phyloP scores from a whole-genome alignment of 2,113 vertebrate species.

The Datnioides undecimradiatus region DNA sequence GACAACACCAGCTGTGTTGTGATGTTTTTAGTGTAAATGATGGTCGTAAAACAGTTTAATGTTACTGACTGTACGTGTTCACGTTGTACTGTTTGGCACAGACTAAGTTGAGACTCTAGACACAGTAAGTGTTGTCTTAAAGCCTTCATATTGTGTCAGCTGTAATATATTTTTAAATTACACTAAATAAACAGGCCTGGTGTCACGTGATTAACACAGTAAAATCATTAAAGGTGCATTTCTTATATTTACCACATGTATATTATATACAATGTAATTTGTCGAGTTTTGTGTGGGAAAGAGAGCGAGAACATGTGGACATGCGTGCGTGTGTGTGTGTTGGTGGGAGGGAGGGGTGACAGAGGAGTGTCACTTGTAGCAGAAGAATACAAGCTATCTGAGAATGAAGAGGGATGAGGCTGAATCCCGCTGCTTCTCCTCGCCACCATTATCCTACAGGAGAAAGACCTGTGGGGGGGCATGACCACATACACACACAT shows the following conservation, averaged over 20 bases:
- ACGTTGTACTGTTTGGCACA: neutral
- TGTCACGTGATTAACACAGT: neutral
- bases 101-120: neutral
- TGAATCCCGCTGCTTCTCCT: slow-evolving; percentile 75
- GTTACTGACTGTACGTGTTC: neutral
- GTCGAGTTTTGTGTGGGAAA: neutral
- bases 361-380: slow-evolving; percentile 84
- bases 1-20: neutral
- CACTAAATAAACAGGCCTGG: neutral
- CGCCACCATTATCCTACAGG: slow-evolving; percentile 77
- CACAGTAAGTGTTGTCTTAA: neutral
- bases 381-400: slow-evolving; percentile 77
- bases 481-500: neutral
- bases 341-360: slow-evolving; percentile 36
- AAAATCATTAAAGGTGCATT: neutral
- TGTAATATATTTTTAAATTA: neutral
- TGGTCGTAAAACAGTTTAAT: neutral
- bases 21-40: neutral
- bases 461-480: slow-evolving; percentile 76
- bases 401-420: slow-evolving; percentile 79
- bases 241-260: no score
- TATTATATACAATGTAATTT: neutral
- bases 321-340: slow-evolving; percentile 11
- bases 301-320: neutral
- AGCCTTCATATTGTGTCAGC: neutral